Evolutionary conservation across 1,140 invertebrate genomes (phyloP).

Genomic region (Tribolium castaneum): DNA sequence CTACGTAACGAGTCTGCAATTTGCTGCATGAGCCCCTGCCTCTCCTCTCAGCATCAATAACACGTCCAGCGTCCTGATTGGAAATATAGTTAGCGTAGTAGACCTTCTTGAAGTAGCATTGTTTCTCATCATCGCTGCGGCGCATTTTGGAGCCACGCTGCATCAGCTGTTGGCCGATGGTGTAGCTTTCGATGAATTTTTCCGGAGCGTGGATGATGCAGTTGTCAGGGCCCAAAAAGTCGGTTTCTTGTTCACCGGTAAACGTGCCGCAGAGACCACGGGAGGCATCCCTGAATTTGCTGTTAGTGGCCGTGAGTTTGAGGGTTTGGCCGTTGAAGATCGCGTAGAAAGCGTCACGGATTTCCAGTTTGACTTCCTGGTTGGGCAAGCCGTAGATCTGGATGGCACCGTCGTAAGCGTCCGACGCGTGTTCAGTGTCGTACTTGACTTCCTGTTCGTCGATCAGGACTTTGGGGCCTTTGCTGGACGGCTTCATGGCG

Average conservation of each 20-base stretch:
- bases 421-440: slow-evolving; percentile 39
- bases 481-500: slow-evolving; percentile 56
- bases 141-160: background rate
- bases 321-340: slow-evolving; percentile 69
- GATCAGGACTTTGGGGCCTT: slow-evolving; percentile 55
- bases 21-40: slow-evolving; percentile 47
- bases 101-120: slow-evolving; percentile 62
- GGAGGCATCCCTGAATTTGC: slow-evolving; percentile 66
- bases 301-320: slow-evolving; percentile 62
- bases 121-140: slow-evolving; percentile 58
- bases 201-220: slow-evolving; percentile 66
- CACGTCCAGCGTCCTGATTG: slow-evolving; percentile 58
- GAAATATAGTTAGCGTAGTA: slow-evolving; percentile 65
- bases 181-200: slow-evolving; percentile 69
- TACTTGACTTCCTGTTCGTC: slow-evolving; percentile 60
- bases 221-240: slow-evolving; percentile 70
- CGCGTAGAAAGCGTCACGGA: slow-evolving; percentile 66
- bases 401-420: slow-evolving; percentile 59
- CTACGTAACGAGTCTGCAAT: slow-evolving; percentile 65
- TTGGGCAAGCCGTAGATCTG: slow-evolving; percentile 67
- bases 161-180: slow-evolving; percentile 58
- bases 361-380: slow-evolving; percentile 66
- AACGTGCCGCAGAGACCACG: slow-evolving; percentile 76
- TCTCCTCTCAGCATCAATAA: background rate
- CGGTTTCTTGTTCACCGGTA: slow-evolving; percentile 68